Evolutionary conservation across 2,888 invertebrate genomes (phyloP).

Genomic region (Panopea generosa): DNA sequence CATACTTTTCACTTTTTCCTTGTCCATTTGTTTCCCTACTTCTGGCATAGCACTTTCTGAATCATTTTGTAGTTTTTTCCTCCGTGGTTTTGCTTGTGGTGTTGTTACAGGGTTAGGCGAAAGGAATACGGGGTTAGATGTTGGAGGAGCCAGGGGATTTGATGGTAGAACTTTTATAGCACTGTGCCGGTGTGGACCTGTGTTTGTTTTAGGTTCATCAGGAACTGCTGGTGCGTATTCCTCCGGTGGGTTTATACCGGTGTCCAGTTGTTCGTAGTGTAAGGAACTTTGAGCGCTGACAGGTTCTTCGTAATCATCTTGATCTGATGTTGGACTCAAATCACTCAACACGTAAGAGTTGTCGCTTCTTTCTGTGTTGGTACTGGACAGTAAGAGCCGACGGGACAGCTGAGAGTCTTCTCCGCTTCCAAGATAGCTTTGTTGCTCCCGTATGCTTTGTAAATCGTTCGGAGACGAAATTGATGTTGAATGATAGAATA

Average conservation of each 20-base stretch:
- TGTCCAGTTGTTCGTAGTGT: conserved; percentile 33
- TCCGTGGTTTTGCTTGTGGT: conserved; percentile 18
- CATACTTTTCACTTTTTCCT: background rate
- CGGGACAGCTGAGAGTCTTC: background rate
- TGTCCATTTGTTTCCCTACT: background rate
- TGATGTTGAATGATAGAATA: conserved; percentile 31
- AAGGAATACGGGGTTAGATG: background rate
- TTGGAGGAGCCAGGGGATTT: conserved; percentile 23
- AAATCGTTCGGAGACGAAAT: conserved; percentile 5
- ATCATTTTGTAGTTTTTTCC: background rate
- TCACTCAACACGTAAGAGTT: conserved; percentile 24
- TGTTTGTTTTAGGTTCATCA: background rate
- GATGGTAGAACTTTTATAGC: conserved; percentile 44
- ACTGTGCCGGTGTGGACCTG: conserved; percentile 14
- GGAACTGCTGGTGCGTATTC: conserved; percentile 6
- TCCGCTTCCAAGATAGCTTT: background rate
- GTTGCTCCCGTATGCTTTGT: background rate
- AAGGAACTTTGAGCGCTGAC: conserved; percentile 40
- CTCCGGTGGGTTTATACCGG: background rate
- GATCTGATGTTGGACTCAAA: conserved; percentile 13
- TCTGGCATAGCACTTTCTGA: background rate
- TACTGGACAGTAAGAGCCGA: background rate
- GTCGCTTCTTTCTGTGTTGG: background rate
- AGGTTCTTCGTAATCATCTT: conserved; percentile 54
- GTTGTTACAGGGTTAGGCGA: background rate